Conservation (phyloP, 2,797 vertebrate species). For the Eidolon dupreanum region DNA sequence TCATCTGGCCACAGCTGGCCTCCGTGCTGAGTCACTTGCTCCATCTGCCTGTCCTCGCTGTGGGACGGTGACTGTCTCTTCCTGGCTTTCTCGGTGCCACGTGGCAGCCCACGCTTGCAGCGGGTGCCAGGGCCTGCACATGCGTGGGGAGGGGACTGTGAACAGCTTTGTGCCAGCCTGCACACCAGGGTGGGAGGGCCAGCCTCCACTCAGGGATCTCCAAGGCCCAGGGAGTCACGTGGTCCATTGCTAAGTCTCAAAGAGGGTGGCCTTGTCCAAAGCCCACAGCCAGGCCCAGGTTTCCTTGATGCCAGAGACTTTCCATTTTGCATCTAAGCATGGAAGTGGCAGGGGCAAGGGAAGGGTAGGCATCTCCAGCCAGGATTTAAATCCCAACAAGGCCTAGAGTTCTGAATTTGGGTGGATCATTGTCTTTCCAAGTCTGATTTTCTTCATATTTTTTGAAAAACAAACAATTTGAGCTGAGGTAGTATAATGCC, state of each 20-base stretch:
- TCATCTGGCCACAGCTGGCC: conserved; percentile 69
- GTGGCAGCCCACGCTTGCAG: conserved; percentile 35
- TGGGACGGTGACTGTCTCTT: conserved; percentile 26
- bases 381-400: neutral
- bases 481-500: neutral
- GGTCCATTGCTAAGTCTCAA: neutral
- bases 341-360: neutral
- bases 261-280: neutral
- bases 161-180: neutral
- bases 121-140: conserved; percentile 48
- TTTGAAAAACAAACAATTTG: neutral
- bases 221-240: rapidly evolving
- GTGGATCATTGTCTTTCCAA: neutral
- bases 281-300: neutral
- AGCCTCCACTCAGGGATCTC: neutral
- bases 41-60: conserved; percentile 79
- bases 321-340: neutral
- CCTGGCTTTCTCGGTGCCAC: conserved; percentile 50
- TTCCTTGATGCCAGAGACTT: neutral
- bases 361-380: neutral
- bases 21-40: conserved; percentile 66
- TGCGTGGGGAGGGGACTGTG: neutral
- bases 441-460: neutral
- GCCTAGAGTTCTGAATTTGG: neutral
- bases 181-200: neutral